A percentile compares a stretch with the other conserved stretches of the same genome.
These are phyloP conservation scores for Hydractinia echinata DNA, from an alignment of 30 jellyfish, hydroid and myxozoan species.

Conservation along the genomic window DNA sequence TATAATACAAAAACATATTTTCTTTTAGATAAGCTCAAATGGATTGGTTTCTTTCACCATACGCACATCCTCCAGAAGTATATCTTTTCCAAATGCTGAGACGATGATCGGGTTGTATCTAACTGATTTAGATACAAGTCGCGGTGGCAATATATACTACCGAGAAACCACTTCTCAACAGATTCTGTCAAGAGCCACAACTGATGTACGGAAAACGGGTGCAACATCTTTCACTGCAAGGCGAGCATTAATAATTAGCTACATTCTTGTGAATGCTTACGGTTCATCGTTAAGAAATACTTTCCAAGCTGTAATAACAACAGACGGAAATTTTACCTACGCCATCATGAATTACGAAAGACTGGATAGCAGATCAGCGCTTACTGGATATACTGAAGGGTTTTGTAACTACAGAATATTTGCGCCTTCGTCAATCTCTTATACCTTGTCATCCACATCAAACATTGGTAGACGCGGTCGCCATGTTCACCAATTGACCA, in stretches of 20 bases:
- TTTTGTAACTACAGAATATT: neutral
- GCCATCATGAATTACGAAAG: conserved; percentile 6
- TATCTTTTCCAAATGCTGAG: neutral
- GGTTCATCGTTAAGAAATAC: neutral
- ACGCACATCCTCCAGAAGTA: neutral
- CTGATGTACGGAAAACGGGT: neutral
- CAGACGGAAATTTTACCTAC: neutral
- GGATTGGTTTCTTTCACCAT: neutral
- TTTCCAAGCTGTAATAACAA: neutral
- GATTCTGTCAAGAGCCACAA: neutral
- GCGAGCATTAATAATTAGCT: neutral
- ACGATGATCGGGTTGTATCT: neutral
- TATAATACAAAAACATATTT: neutral
- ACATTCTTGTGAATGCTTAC: neutral
- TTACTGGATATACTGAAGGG: conserved; percentile 2
- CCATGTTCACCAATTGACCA: neutral
- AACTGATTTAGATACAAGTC: neutral
- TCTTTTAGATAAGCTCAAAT: neutral
- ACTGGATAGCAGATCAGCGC: neutral
- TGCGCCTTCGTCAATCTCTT: neutral
- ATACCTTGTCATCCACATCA: neutral
- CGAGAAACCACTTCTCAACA: neutral
- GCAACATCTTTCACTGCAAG: neutral
- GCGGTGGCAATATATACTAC: neutral
- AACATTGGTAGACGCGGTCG: conserved; percentile 1